Conservation (phyloP, 2,113 vertebrate genomes). For the Oryzias woworae region DNA sequence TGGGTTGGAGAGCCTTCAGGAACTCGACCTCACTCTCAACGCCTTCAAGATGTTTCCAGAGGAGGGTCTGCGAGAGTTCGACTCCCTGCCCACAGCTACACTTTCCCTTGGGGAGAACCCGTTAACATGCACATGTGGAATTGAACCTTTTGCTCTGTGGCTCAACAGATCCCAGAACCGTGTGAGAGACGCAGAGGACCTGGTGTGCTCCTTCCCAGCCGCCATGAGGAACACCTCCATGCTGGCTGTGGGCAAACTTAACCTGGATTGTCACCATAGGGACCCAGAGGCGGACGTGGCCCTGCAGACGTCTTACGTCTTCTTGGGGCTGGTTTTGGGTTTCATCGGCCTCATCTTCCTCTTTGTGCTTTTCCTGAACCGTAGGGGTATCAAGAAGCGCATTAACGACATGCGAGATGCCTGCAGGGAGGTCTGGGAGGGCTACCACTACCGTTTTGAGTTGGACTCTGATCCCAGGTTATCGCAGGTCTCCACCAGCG, state of each 20-base stretch:
- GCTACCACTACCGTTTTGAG: slow-evolving; percentile 81
- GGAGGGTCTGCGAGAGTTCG: slow-evolving; percentile 73
- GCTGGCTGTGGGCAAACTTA: slow-evolving; percentile 40
- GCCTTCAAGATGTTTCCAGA: slow-evolving; percentile 68
- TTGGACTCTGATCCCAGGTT: slow-evolving; percentile 75
- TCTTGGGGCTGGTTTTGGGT: slow-evolving; percentile 78
- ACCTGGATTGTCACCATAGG: slow-evolving; percentile 69
- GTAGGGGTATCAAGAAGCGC: slow-evolving; percentile 81
- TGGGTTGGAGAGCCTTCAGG: slow-evolving; percentile 68
- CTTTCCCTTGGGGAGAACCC: slow-evolving; percentile 77
- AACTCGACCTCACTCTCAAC: slow-evolving; percentile 77
- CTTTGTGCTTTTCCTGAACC: slow-evolving; percentile 83
- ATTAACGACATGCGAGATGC: slow-evolving; percentile 75
- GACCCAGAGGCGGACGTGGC: slow-evolving; percentile 62
- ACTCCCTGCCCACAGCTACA: slow-evolving; percentile 47
- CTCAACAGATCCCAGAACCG: slow-evolving; percentile 71
- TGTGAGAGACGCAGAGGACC: slow-evolving; percentile 52
- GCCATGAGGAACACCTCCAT: slow-evolving; percentile 75
- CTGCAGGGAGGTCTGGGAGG: slow-evolving; percentile 80
- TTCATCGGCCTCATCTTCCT: slow-evolving; percentile 81
- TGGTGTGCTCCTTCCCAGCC: slow-evolving; percentile 69
- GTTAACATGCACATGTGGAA: slow-evolving; percentile 75
- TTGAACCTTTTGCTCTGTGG: slow-evolving; percentile 75
- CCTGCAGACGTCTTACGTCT: slow-evolving; percentile 81
- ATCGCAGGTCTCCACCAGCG: slow-evolving; percentile 68